Evolutionary conservation across 2,888 invertebrate genomes (phyloP), one percentile per base, ranked within the genome.

Genomic region (Lasioglossum zephyrum): DNA sequence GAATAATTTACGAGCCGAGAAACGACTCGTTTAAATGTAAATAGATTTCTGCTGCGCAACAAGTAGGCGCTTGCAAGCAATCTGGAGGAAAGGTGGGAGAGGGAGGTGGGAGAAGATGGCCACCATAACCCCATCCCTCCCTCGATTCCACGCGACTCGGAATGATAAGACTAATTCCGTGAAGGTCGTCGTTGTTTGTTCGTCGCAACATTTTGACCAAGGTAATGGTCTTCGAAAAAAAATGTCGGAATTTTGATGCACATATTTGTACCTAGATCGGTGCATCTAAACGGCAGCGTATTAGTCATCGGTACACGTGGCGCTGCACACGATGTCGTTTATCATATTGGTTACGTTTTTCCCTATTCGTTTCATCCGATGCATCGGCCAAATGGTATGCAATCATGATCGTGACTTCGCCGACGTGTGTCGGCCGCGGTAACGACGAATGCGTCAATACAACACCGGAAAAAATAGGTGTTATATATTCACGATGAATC

Each of bases 351-450:
- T 41, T 41, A n/a, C 69, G 39, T 39, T 70, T 41, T n/a, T n/a
- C 1, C 41, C 63, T 60, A 22, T 66, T 18, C 39, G 31, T 16
- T 72, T 72, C 44, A 26, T 73, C 26, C 31, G 31, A 73, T 47
- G 3, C 22, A 18, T 31, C 47, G 31, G 9, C 3, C 26, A 47
- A 31, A 73, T 22, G 39, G 39, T 70, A 66, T 22, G 77, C 69
- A 85, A 85, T 60, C 73, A 0, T 9, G 39, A 72, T 82, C 70
- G 41, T 66, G 75, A 73, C 66, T 41, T 73, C 41, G 66, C 16
- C 49, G 49, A 31, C 13, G 22, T 18, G 44, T 53, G 16, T 72
- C 22, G 11, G 9, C 0, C 53, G 36, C 4, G 22, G 18, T 9
- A 11, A 41, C 41, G 8, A 9, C n/a, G 18, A 16, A 22, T 6